Base-by-base conservation (phyloP, 2,113 vertebrate genomes). In the Narcine bancroftii region DNA sequence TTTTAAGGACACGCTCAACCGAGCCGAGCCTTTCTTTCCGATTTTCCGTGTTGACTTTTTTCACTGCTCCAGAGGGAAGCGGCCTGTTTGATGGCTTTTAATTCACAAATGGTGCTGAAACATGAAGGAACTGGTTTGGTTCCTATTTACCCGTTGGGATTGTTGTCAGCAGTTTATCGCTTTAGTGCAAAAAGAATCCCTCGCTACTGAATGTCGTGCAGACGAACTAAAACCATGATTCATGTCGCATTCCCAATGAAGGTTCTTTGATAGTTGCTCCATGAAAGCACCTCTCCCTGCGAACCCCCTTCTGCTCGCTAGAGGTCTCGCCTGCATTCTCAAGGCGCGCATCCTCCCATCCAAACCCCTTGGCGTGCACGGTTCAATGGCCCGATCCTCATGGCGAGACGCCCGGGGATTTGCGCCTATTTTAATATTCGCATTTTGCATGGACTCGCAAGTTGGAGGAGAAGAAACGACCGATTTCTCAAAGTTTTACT, bases 261-360 rank as follows among this genome's bases (percentile, higher is more conserved):
- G 24, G 19, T 36, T 29, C 26, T 29, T 29, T 69, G 56, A 45
- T 85, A 2, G 11, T 3, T 53, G 9, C 36, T 45, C n/a, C 13
- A 36, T 75, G 26, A 39, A 75, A 53, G 26, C 24, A n/a, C n/a
- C n/a, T n/a, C n/a, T n/a, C n/a, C 42, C 26, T 91, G 89, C 42
- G 69, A 11, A 33, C 45, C 89, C 42, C 60, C 10, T 0, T 71
- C 39, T 47, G 89, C 39, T 91, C 89, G 13, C 89, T 91, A 91
- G 89, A 91, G 63, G 89, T 91, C 89, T 91, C 89, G 47, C 89
- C 24, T 15, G 39, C 89, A 26, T 91, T 66, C 89, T 91, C 89
- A 47, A 71, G 65, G 13, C 42, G 36, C n/a, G 10, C 39, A n/a
- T n/a, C n/a, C n/a, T n/a, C n/a, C n/a, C n/a, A n/a, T n/a, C n/a